Evolutionary conservation across 2,113 vertebrate genomes (phyloP), one percentile per base, ranked within the genome.

Genomic region (Tragelaphus strepsiceros): DNA sequence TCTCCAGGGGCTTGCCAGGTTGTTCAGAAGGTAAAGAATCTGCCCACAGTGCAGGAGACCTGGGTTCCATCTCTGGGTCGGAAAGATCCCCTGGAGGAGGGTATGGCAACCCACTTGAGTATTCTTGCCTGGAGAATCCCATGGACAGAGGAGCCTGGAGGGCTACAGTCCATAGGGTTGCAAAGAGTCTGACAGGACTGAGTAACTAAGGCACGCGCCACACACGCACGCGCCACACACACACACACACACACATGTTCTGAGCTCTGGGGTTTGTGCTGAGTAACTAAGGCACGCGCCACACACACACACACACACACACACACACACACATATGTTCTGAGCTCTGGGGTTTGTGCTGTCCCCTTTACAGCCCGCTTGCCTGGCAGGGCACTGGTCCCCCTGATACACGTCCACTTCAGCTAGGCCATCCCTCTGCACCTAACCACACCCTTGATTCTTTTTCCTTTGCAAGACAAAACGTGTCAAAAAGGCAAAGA

Each of bases 291-390:
- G 39, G 39, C 39, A 39, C 12, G 2, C 1, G 12, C 59, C 62
- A 9, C 32, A 21, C n/a, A 71, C 4, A 2, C 61, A 62, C 13
- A 51, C 5, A 30, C 1, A 19, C 15, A n/a, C 16, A 5, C 28
- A 4, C 32, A 9, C 15, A 64, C 30, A 59, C 11, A 11, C 24
- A 5, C n/a, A n/a, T n/a, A n/a, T n/a, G n/a, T 35, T 9, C 24
- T 21, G 6, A 9, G 10, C 22, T 9, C 1, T 0, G 9, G 3
- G 0, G 0, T 21, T n/a, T 16, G 10, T 2, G 0, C 78, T 7
- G 3, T 16, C 0, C 53, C 30, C 0, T 0, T 17, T 4, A 43
- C 24, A 11, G 11, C 14, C 16, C 1, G 3, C 12, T 32, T 11
- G 6, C 49, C 16, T 4, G 14, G 5, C 39, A 1, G 30, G 26